phyloP scores from a whole-genome alignment of 2,113 vertebrate genomes.

The Pithys albifrons region DNA sequence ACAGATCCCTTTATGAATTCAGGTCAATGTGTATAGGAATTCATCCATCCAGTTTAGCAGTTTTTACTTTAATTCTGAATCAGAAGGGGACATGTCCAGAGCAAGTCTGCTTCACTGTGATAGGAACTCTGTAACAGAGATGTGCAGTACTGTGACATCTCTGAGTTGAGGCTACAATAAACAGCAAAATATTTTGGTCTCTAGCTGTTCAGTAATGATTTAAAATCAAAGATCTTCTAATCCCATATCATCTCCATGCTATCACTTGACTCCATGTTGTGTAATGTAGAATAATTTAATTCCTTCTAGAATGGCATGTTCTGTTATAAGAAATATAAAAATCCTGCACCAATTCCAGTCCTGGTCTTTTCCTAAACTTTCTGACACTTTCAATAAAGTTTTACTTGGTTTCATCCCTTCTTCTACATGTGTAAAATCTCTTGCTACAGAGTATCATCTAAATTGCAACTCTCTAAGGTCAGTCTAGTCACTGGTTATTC shows the following conservation, averaged over 20 bases:
- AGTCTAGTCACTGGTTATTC: neutral
- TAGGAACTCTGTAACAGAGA: neutral
- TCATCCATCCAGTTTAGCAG: neutral
- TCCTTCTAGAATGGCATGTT: neutral
- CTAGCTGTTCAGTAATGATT: neutral
- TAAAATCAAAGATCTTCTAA: conserved; percentile 30
- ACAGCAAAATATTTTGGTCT: neutral
- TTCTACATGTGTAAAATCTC: neutral
- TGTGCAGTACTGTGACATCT: neutral
- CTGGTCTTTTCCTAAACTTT: neutral
- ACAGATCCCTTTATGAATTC: neutral
- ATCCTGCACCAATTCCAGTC: neutral
- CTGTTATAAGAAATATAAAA: neutral
- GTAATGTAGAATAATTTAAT: neutral
- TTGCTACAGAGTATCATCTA: neutral
- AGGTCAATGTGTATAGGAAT: neutral
- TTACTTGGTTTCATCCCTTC: neutral
- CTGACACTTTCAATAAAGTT: neutral
- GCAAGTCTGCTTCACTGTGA: neutral
- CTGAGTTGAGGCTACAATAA: neutral
- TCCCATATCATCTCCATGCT: neutral
- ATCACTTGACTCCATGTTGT: neutral
- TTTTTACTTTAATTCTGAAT: neutral
- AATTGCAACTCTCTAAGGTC: neutral
- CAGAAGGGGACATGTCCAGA: neutral